These are phyloP conservation scores for Aurelia sp. DNA, from an alignment of 30 jellyfish, hydroid and myxozoan species.

Conservation along the genomic window DNA sequence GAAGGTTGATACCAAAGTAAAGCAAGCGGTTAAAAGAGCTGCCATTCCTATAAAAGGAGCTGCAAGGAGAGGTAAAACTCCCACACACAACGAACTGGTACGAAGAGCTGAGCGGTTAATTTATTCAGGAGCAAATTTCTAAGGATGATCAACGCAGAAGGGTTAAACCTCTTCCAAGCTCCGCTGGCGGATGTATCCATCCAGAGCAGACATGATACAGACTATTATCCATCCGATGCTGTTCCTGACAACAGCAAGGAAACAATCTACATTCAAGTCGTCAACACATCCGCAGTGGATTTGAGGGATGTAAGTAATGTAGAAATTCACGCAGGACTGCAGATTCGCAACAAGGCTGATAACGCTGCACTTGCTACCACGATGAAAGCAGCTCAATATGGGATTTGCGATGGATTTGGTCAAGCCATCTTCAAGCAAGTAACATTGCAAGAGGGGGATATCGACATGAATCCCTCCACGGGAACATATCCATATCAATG, in stretches of 20 bases:
- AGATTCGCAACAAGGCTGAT: no score
- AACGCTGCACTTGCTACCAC: no score
- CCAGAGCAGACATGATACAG: neutral
- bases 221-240: conserved; percentile 7
- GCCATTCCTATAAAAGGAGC: no score
- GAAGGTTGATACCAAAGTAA: no score
- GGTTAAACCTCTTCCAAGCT: neutral
- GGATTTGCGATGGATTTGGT: neutral
- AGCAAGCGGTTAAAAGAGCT: no score
- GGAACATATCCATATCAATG: conserved; percentile 7
- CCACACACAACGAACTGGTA: neutral
- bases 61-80: no score
- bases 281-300: neutral
- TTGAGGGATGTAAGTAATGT: neutral
- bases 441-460: conserved; percentile 14
- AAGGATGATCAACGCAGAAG: neutral
- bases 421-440: neutral
- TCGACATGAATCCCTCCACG: neutral
- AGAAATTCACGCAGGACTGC: neutral
- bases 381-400: neutral
- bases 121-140: neutral
- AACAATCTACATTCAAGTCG: neutral
- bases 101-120: neutral
- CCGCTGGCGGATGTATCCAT: neutral
- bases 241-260: conserved; percentile 2